Evolutionary conservation across 2,888 invertebrate genomes (phyloP).

Genomic region (Ormyrus rosae): DNA sequence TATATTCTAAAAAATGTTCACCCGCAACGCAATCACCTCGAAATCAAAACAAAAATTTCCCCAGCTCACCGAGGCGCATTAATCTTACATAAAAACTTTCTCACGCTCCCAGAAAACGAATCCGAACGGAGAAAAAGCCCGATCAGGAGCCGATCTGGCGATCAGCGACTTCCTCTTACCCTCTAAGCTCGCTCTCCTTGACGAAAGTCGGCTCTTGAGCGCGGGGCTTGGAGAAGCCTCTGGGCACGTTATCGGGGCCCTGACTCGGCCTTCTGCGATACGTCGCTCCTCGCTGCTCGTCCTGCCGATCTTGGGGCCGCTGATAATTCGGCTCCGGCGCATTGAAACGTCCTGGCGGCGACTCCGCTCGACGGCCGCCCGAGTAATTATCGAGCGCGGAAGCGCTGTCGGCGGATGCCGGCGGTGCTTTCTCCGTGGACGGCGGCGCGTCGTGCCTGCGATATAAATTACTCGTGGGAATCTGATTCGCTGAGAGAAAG

Average conservation of each 20-base stretch:
- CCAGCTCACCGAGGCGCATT: too few relatives aligned
- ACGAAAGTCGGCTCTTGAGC: conserved; percentile 3
- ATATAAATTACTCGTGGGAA: conserved; percentile 33
- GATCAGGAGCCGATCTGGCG: too few relatives aligned
- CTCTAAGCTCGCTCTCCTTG: background rate
- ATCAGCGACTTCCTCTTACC: background rate
- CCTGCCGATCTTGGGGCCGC: conserved; percentile 5
- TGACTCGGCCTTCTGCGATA: conserved; percentile 33
- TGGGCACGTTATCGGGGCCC: conserved; percentile 56
- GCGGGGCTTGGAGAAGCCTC: conserved; percentile 57
- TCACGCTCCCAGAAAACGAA: too few relatives aligned
- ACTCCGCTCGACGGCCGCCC: conserved; percentile 23
- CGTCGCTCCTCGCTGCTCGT: conserved; percentile 11
- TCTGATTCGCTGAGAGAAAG: conserved; percentile 1
- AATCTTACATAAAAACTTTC: too few relatives aligned
- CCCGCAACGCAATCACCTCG: too few relatives aligned
- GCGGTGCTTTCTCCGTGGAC: conserved; percentile 19
- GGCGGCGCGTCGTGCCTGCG: conserved; percentile 1
- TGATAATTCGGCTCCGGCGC: conserved; percentile 2
- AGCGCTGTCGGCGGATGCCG: background rate
- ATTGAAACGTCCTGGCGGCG: conserved; percentile 28
- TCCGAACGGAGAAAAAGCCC: too few relatives aligned
- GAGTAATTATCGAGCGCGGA: conserved; percentile 42
- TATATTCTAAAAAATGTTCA: too few relatives aligned
- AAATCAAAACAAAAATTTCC: too few relatives aligned